These are phyloP conservation scores for Tetragonula carbonaria DNA, from an alignment of 2,888 invertebrate genomes.

Conservation along the genomic window DNA sequence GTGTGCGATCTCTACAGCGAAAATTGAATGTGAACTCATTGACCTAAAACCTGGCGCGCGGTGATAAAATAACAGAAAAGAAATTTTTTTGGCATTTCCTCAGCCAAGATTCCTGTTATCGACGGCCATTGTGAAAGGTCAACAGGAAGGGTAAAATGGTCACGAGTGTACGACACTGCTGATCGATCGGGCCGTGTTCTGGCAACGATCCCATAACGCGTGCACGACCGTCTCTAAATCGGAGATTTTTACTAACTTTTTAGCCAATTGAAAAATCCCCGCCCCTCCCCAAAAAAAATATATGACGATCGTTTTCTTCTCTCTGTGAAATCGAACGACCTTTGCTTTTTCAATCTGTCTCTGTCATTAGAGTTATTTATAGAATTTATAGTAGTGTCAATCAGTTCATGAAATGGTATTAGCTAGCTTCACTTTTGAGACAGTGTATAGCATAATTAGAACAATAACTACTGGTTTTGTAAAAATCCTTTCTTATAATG, in stretches of 20 bases:
- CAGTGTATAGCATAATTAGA: too few species aligned
- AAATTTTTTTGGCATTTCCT: conserved; percentile 4
- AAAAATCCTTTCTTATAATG: too few species aligned
- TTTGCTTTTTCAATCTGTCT: too few species aligned
- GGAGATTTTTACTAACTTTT: conserved; percentile 19
- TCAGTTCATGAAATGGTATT: too few species aligned
- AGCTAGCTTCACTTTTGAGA: too few species aligned
- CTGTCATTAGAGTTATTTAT: neutral
- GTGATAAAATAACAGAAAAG: too few species aligned
- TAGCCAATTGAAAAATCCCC: neutral
- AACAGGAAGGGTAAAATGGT: conserved; percentile 17
- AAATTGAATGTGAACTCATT: neutral
- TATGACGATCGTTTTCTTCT: neutral
- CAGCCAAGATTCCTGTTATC: neutral
- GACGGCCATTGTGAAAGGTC: neutral
- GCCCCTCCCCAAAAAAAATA: neutral
- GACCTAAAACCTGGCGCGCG: neutral
- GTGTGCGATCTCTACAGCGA: too few species aligned
- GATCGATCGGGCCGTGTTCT: conserved; percentile 69
- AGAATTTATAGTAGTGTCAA: too few species aligned
- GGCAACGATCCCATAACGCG: conserved; percentile 71
- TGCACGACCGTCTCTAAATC: conserved; percentile 22
- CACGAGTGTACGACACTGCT: conserved; percentile 54
- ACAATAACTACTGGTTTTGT: too few species aligned
- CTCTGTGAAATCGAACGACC: neutral